These are phyloP conservation scores for Prunella himalayana DNA, from an alignment of 2,113 vertebrate genomes.

Conservation along the genomic window DNA sequence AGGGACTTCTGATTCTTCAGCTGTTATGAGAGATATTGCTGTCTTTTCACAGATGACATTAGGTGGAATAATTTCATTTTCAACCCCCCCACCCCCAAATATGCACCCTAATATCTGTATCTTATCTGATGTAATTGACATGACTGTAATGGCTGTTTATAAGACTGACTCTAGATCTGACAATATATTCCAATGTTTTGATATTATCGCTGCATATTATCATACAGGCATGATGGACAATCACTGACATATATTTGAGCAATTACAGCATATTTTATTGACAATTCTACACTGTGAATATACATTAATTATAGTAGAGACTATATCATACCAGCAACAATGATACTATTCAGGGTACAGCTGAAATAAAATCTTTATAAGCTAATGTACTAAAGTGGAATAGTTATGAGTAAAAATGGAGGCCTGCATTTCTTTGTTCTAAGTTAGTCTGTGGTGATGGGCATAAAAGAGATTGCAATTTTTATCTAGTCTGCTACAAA, in stretches of 20 bases:
- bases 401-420: not conserved
- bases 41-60: conserved; percentile 47
- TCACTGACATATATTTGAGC: conserved; percentile 40
- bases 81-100: not conserved
- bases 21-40: conserved; percentile 48
- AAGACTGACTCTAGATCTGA: conserved; percentile 17
- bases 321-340: not conserved
- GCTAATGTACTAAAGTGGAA: not conserved
- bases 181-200: conserved; percentile 48
- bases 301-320: conserved; percentile 35
- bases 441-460: not conserved
- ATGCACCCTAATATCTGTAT: not conserved
- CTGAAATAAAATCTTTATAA: conserved; percentile 24
- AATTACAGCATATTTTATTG: conserved; percentile 53
- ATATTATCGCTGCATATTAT: conserved; percentile 24
- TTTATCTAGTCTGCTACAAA: not conserved
- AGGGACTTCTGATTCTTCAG: conserved; percentile 46
- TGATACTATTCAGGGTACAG: not conserved
- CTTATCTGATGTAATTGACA: conserved; percentile 38
- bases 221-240: conserved; percentile 34
- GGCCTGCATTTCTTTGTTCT: not conserved
- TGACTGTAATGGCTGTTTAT: conserved; percentile 51
- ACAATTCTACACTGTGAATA: conserved; percentile 18
- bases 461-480: not conserved
- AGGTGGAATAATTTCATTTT: conserved; percentile 56